phyloP scores from a whole-genome alignment of 2,888 invertebrate species.

The Phalangium opilio region DNA sequence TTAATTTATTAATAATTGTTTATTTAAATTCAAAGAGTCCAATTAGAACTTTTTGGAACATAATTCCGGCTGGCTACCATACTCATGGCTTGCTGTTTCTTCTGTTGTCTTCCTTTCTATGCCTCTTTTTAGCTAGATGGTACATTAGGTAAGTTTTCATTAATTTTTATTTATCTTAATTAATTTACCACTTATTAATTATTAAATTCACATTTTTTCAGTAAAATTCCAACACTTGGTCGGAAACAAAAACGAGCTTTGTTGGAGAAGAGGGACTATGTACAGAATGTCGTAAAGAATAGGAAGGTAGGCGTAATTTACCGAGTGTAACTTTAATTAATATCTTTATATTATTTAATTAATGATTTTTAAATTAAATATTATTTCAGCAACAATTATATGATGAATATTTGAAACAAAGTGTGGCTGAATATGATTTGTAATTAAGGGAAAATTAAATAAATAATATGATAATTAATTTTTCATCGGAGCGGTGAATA shows the following conservation, averaged over 20 bases:
- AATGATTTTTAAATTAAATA: too few species aligned
- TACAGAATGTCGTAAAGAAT: constrained; percentile 31
- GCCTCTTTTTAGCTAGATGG: constrained; percentile 32
- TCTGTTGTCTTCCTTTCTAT: constrained; percentile 27
- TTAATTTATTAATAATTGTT: constrained; percentile 3
- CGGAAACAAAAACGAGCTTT: constrained; percentile 31
- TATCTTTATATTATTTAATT: too few species aligned
- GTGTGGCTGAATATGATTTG: too few species aligned
- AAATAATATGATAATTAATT: too few species aligned
- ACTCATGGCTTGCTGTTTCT: constrained; percentile 27
- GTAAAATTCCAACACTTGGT: constrained; percentile 24
- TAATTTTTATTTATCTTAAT: too few species aligned
- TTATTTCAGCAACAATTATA: too few species aligned
- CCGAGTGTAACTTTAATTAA: too few species aligned
- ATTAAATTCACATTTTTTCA: too few species aligned
- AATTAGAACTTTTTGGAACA: constrained; percentile 27
- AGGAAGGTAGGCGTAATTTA: constrained; percentile 30
- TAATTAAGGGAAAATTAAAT: too few species aligned
- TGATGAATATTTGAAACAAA: too few species aligned
- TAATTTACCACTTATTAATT: too few species aligned
- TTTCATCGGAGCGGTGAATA: too few species aligned
- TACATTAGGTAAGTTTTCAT: constrained; percentile 29
- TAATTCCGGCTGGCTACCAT: constrained; percentile 29
- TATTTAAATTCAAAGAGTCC: constrained; percentile 25
- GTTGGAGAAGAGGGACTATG: constrained; percentile 32